Percentiles rank a stretch among this genome's conserved stretches.
phyloP scores from a whole-genome alignment of 2,797 vertebrate genomes.

The Macropus fuliginosus region DNA sequence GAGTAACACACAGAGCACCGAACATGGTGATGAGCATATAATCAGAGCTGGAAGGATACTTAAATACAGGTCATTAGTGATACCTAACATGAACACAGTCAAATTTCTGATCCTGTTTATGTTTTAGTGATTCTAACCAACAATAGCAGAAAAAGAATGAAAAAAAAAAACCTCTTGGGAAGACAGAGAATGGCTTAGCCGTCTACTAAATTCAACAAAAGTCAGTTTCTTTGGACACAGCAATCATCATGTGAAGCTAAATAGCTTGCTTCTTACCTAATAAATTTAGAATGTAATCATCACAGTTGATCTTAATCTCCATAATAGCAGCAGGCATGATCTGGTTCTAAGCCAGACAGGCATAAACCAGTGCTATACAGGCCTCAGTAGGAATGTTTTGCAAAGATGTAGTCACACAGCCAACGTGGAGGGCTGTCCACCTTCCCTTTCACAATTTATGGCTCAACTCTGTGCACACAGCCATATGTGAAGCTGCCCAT shows the following conservation, averaged over 20 bases:
- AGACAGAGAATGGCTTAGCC: constrained; percentile 27
- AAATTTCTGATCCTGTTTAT: not conserved
- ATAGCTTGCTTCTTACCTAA: constrained; percentile 35
- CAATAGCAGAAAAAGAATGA: not conserved
- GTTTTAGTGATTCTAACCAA: constrained; percentile 27
- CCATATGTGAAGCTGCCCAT: not conserved
- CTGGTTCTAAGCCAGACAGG: constrained; percentile 43
- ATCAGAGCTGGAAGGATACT: not conserved
- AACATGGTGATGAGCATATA: not conserved
- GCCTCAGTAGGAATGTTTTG: not conserved
- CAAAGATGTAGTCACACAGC: not conserved
- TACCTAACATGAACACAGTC: not conserved
- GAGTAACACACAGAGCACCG: not conserved
- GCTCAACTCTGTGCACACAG: not conserved
- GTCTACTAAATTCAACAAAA: constrained; percentile 33
- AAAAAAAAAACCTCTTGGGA: not conserved
- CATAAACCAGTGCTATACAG: constrained; percentile 10
- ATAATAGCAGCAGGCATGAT: constrained; percentile 64
- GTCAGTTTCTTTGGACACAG: constrained; percentile 33
- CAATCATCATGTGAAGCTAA: constrained; percentile 51
- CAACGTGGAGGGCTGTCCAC: not conserved
- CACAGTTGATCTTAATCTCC: constrained; percentile 53
- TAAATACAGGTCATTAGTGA: not conserved
- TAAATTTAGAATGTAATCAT: constrained; percentile 52
- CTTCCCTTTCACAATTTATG: too few species aligned